phyloP scores from a whole-genome alignment of 2,113 vertebrate species.

The Crotalus horridus region DNA sequence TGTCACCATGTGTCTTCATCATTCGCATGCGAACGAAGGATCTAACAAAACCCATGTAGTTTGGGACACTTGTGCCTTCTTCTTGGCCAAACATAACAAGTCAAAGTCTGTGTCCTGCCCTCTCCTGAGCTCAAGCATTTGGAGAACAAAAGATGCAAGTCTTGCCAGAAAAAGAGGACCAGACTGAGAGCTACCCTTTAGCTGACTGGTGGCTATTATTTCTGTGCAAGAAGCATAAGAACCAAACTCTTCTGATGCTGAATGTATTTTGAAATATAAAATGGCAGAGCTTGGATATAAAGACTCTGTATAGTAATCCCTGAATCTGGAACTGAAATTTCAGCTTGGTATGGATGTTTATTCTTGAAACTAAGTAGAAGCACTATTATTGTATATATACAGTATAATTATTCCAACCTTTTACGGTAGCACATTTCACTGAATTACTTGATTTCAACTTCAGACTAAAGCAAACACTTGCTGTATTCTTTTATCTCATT shows the following conservation, averaged over 20 bases:
- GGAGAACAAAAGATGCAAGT: neutral
- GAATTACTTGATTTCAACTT: neutral
- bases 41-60: neutral
- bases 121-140: neutral
- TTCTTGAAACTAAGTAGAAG: neutral
- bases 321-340: neutral
- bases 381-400: neutral
- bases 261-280: neutral
- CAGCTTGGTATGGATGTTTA: neutral
- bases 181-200: neutral
- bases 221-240: neutral
- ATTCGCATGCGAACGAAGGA: too few species aligned
- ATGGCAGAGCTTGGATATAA: neutral
- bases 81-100: neutral
- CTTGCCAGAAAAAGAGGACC: neutral
- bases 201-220: neutral
- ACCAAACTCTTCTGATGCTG: neutral
- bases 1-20: too few species aligned
- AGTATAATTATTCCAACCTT: neutral
- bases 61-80: neutral
- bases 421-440: neutral
- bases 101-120: neutral
- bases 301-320: neutral
- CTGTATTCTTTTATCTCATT: accelerated
- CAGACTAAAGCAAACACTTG: neutral